These are phyloP conservation scores for Hydractinia echinata DNA, from an alignment of 30 jellyfish, hydroid and myxozoan species.

Conservation along the genomic window DNA sequence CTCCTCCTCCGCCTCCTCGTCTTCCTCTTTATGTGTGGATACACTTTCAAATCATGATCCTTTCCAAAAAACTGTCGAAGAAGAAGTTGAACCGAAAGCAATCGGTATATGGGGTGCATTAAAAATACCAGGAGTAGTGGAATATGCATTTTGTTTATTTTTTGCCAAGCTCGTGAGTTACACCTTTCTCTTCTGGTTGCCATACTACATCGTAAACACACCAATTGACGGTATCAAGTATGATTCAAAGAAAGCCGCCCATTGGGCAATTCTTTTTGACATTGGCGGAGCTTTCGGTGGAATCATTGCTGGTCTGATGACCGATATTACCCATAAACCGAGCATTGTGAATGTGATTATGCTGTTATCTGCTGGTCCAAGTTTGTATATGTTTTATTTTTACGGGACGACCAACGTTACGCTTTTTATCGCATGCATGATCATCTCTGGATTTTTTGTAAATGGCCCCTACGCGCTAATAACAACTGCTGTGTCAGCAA, in stretches of 20 bases:
- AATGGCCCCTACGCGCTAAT: constrained; percentile 94
- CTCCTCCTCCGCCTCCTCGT: not conserved
- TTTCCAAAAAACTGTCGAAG: not conserved
- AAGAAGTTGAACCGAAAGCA: not conserved
- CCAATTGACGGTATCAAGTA: constrained; percentile 55
- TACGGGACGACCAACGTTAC: constrained; percentile 11
- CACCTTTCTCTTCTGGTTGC: constrained; percentile 87
- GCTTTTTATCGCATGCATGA: constrained; percentile 31
- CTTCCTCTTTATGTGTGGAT: not conserved
- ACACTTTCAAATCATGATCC: constrained; percentile 11
- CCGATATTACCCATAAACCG: constrained; percentile 70
- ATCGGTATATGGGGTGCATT: constrained; percentile 38
- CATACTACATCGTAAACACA: constrained; percentile 63
- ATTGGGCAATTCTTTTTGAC: constrained; percentile 74
- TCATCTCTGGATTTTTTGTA: constrained; percentile 73
- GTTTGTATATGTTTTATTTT: constrained; percentile 34
- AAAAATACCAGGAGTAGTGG: constrained; percentile 76
- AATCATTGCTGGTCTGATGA: constrained; percentile 63
- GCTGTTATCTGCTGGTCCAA: constrained; percentile 80
- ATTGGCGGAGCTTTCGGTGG: constrained; percentile 92
- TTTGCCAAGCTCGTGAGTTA: constrained; percentile 93
- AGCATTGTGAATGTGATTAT: constrained; percentile 61
- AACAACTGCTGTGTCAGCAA: constrained; percentile 96
- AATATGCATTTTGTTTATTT: constrained; percentile 79
- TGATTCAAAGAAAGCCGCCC: constrained; percentile 63